These are phyloP conservation scores for Ostrea denselamellosa DNA, from an alignment of 1,140 invertebrate species.

Conservation along the genomic window DNA sequence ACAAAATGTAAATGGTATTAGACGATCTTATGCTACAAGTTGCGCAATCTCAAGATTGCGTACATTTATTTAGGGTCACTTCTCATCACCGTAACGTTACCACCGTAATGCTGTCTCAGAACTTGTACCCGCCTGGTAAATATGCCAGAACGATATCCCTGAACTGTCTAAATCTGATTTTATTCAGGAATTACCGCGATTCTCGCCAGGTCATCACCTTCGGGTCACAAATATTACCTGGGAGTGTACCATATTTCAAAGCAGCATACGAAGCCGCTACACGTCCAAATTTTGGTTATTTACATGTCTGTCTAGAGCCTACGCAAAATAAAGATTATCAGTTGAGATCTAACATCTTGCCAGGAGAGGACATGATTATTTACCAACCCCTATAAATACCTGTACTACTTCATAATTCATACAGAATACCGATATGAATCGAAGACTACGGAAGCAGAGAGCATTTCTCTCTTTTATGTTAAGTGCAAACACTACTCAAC, in stretches of 20 bases:
- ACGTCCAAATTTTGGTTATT: slow-evolving; percentile 35
- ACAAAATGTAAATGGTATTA: slow-evolving; percentile 50
- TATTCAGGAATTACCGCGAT: slow-evolving; percentile 54
- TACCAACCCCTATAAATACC: slow-evolving; percentile 47
- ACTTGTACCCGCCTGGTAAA: slow-evolving; percentile 51
- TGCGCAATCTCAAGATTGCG: slow-evolving; percentile 36
- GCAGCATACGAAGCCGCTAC: slow-evolving; percentile 22
- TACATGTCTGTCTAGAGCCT: slow-evolving; percentile 47
- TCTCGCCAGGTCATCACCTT: slow-evolving; percentile 47
- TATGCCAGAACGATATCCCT: slow-evolving; percentile 50
- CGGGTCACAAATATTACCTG: slow-evolving; percentile 37
- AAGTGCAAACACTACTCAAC: slow-evolving; percentile 13
- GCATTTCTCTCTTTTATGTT: slow-evolving; percentile 27
- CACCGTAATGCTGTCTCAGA: slow-evolving; percentile 44
- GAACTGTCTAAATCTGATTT: slow-evolving; percentile 50
- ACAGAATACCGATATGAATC: slow-evolving; percentile 47
- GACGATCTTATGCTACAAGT: slow-evolving; percentile 53
- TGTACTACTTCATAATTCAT: slow-evolving; percentile 1
- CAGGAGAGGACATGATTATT: slow-evolving; percentile 52
- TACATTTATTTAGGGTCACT: slow-evolving; percentile 48
- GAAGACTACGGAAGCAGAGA: neutral
- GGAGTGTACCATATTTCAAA: slow-evolving; percentile 37
- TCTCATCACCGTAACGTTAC: slow-evolving; percentile 44
- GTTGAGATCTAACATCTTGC: slow-evolving; percentile 51
- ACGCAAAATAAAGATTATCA: slow-evolving; percentile 41